Conservation (phyloP, 2,888 invertebrate genomes). For the Caenorhabditis macrosperma region DNA sequence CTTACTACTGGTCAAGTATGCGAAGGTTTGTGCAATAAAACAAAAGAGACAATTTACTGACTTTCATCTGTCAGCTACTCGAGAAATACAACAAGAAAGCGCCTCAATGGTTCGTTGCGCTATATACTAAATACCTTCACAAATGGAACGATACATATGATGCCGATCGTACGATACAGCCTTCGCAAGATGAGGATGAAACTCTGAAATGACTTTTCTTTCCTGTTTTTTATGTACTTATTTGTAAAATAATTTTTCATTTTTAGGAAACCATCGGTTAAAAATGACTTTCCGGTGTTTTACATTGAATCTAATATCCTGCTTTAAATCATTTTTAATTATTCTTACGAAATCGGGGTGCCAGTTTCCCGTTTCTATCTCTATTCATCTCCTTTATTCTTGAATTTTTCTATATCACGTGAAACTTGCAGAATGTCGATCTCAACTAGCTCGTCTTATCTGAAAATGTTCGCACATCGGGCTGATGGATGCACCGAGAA, state of each 20-base stretch:
- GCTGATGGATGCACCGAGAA: not conserved
- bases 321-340: too few relatives aligned
- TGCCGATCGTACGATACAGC: too few relatives aligned
- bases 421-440: not conserved
- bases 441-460: too few relatives aligned
- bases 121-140: not conserved
- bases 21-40: not conserved
- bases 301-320: too few relatives aligned
- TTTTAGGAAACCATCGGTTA: too few relatives aligned
- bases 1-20: not conserved
- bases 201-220: too few relatives aligned
- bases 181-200: too few relatives aligned
- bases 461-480: not conserved
- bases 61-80: slow-evolving; percentile 17
- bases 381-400: not conserved
- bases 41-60: not conserved
- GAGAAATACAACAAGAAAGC: slow-evolving; percentile 13
- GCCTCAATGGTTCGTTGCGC: slow-evolving; percentile 11
- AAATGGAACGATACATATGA: not conserved
- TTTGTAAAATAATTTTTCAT: too few relatives aligned
- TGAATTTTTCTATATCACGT: not conserved
- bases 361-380: not conserved
- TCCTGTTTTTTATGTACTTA: too few relatives aligned
- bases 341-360: not conserved
- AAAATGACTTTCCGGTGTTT: too few relatives aligned